Percentiles rank a stretch among this genome's conserved stretches.
phyloP scores from a whole-genome alignment of 1,140 invertebrate species.

The Musca vetustissima region DNA sequence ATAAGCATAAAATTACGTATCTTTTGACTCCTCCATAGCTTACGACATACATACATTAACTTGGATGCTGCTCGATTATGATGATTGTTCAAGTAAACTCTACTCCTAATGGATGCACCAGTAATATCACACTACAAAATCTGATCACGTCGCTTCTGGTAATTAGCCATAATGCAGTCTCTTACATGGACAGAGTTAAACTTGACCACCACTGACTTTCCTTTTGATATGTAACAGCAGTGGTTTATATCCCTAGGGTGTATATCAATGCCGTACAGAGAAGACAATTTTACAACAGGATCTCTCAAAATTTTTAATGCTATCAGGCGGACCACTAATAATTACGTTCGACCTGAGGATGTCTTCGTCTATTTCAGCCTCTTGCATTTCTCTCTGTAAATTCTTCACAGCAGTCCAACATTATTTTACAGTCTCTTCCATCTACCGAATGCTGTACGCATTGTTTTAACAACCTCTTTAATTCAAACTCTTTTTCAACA shows the following conservation, averaged over 20 bases:
- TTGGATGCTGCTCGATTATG: background rate
- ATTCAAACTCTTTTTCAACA: no score
- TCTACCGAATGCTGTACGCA: no score
- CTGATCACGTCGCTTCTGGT: background rate
- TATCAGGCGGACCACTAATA: background rate
- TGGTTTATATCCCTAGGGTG: background rate
- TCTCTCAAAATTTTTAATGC: background rate
- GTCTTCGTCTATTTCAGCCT: no score
- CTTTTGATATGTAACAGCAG: background rate
- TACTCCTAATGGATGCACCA: background rate
- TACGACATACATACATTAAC: background rate
- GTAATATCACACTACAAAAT: background rate
- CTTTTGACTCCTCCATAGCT: background rate
- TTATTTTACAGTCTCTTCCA: no score
- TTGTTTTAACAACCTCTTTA: no score
- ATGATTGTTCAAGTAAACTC: background rate
- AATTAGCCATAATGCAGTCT: background rate
- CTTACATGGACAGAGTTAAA: no score
- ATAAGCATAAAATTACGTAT: background rate
- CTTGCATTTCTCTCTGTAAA: no score
- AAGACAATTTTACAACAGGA: background rate
- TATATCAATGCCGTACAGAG: background rate
- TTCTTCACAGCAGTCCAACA: no score
- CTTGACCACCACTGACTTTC: no score
- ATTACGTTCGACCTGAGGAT: background rate